These are phyloP conservation scores for Miniopterus natalensis DNA, from an alignment of 2,113 vertebrate species.

Conservation along the genomic window DNA sequence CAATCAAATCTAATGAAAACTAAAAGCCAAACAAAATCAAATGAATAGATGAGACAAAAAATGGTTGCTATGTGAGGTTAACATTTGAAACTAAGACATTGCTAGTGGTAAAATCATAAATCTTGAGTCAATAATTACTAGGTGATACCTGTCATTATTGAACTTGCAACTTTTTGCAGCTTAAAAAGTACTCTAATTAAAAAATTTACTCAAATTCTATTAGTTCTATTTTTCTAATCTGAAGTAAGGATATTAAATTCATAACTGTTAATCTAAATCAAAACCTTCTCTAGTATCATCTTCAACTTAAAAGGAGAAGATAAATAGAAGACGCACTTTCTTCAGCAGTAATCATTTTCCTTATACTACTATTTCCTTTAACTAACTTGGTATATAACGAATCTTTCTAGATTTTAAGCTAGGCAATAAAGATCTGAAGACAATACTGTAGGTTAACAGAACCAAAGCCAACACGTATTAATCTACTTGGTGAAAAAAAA, in stretches of 20 bases:
- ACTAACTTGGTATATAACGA: neutral
- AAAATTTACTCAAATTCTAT: conserved; percentile 56
- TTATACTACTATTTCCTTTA: conserved; percentile 39
- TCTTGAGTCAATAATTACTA: neutral
- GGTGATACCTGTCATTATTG: neutral
- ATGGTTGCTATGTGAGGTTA: neutral
- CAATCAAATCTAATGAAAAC: conserved; percentile 9
- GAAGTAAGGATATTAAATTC: conserved; percentile 32
- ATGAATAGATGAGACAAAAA: conserved; percentile 26
- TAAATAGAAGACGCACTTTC: conserved; percentile 6
- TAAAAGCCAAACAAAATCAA: conserved; percentile 40
- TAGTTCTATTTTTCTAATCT: neutral
- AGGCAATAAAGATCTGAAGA: conserved; percentile 59
- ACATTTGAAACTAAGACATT: conserved; percentile 42
- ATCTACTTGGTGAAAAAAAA: conserved; percentile 25
- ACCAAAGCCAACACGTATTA: neutral
- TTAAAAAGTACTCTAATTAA: neutral
- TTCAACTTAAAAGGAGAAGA: conserved; percentile 16
- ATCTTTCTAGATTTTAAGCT: conserved; percentile 6
- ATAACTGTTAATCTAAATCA: conserved; percentile 44
- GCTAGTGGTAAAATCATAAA: neutral
- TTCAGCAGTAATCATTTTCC: neutral
- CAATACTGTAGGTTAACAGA: conserved; percentile 34
- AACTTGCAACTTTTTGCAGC: neutral
- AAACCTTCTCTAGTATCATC: neutral